These are phyloP conservation scores for Allobates femoralis DNA, from an alignment of 2,797 vertebrate species.

Conservation along the genomic window DNA sequence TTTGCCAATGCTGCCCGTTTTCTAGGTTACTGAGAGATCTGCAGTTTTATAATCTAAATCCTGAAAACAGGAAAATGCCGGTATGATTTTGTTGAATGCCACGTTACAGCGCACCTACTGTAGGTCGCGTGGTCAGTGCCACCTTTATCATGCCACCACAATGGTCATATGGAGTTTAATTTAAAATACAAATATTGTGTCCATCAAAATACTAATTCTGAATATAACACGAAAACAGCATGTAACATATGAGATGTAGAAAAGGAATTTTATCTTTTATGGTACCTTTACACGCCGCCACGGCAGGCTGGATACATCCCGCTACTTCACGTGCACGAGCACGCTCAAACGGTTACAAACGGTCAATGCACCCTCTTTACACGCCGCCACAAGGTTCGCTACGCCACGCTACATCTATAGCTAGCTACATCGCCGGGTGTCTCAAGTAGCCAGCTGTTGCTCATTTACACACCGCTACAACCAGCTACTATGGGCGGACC, in stretches of 20 bases:
- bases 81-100: background rate
- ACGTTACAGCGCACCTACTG: background rate
- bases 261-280: constrained; percentile 5
- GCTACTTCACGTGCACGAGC: too few species aligned
- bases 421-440: too few species aligned
- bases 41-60: constrained; percentile 29
- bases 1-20: constrained; percentile 28
- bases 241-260: background rate
- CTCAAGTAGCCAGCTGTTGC: too few species aligned
- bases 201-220: background rate
- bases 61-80: background rate
- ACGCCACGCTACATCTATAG: too few species aligned
- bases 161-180: background rate
- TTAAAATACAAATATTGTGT: background rate
- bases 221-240: background rate
- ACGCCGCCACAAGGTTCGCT: too few species aligned
- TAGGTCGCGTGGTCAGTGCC: background rate
- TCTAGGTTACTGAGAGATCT: constrained; percentile 54
- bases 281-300: too few species aligned
- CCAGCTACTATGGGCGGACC: too few species aligned
- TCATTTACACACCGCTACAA: too few species aligned
- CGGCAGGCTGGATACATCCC: too few species aligned
- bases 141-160: background rate
- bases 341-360: too few species aligned
- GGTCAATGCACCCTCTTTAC: too few species aligned